Evolutionary conservation across 2,113 vertebrate species (phyloP).

Genomic region (Prinia subflava): DNA sequence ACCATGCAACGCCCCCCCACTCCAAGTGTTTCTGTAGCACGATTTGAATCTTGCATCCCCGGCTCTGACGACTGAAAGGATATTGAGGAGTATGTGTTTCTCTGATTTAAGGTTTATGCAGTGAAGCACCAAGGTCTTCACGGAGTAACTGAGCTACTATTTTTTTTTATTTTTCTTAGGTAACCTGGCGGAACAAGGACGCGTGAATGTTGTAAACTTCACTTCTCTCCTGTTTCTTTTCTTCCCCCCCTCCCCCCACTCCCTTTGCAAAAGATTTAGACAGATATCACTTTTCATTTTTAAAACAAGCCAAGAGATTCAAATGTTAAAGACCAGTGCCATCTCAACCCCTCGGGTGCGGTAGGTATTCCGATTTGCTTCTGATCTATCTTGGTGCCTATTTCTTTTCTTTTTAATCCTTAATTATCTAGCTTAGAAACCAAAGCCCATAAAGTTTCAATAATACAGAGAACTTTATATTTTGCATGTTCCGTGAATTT

Average conservation of each 20-base stretch:
- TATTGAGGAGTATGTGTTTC: background rate
- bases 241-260: background rate
- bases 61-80: background rate
- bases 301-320: background rate
- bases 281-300: background rate
- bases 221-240: background rate
- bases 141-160: background rate
- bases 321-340: background rate
- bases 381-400: background rate
- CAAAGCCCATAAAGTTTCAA: background rate
- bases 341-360: background rate
- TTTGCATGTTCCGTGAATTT: background rate
- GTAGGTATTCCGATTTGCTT: background rate
- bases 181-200: background rate
- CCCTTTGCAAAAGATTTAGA: background rate
- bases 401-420: background rate
- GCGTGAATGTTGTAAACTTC: background rate
- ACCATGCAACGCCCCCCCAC: background rate
- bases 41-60: background rate
- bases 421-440: background rate
- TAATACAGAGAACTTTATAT: background rate
- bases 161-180: background rate
- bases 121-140: background rate
- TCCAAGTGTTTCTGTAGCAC: background rate
- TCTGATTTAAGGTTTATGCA: background rate